Conservation (phyloP, 2,797 vertebrate genomes). For the Thaleichthys pacificus region DNA sequence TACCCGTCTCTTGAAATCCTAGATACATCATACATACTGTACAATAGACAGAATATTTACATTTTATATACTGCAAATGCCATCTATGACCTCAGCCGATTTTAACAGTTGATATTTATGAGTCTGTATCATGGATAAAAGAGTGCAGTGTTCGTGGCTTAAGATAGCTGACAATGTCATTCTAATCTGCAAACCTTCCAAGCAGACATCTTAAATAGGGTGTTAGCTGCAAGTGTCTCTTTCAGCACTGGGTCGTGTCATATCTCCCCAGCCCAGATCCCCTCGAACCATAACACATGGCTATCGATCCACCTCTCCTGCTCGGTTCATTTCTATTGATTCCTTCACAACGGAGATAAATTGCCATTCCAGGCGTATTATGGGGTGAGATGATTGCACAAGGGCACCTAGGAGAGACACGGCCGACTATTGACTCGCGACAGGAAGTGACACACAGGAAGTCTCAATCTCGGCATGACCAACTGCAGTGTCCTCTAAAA, state of each 20-base stretch:
- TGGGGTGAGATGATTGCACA: constrained; percentile 32
- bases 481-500: background rate
- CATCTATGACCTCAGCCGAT: no score
- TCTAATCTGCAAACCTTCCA: no score
- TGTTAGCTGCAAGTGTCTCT: constrained; percentile 29
- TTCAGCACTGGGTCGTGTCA: constrained; percentile 64
- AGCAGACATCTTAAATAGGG: background rate
- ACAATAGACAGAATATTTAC: no score
- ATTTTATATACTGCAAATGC: no score
- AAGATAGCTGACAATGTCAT: no score
- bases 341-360: constrained; percentile 85
- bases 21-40: no score
- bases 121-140: no score
- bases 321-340: constrained; percentile 92
- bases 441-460: constrained; percentile 1
- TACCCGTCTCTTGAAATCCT: no score
- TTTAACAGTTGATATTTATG: no score
- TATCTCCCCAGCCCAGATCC: constrained; percentile 54
- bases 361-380: constrained; percentile 74
- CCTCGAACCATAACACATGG: constrained; percentile 82
- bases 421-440: background rate
- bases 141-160: no score
- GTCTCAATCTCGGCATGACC: background rate
- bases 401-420: no score
- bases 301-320: constrained; percentile 87